Evolutionary conservation across 2,888 invertebrate genomes (phyloP), one percentile per base, ranked within the genome.

Genomic region (Gastracanthus pulcherrimus): DNA sequence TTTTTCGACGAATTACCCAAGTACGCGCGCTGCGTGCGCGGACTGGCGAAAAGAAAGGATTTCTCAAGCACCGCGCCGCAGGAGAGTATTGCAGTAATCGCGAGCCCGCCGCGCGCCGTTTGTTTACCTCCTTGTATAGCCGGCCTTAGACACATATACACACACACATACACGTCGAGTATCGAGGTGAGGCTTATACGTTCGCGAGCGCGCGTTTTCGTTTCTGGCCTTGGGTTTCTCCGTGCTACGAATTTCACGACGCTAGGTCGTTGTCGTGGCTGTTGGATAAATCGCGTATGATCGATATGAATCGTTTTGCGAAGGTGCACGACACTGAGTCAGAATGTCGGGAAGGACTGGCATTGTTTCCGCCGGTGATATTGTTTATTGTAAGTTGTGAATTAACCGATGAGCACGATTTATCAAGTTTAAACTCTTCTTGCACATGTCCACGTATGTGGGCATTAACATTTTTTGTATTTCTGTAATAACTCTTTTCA

Each of bases 211-310:
- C 66, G 58, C 83, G 84, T 84, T 85, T 86, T 85, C 84, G 84
- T 86, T 84, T 83, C 76, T 76, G 81, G 77, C 85, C 85, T 86
- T 86, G 84, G 84, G 77, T 84, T 85, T 84, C 83, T 84, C 82
- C 79, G 74, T 64, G 80, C 16, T 76, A 86, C 83, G 71, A 83
- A 83, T 86, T 86, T 85, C 85, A 84, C 85, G 82, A 71, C 26
- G 71, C 51, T 58, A 80, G 58, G 66, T 80, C 67, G 75, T 38
- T 23, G 70, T 36, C n/a, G n/a, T n/a, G n/a, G n/a, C n/a, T n/a
- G 45, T 3, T 6, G 55, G 55, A 55, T 55, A 11, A 26, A 55
- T 55, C 55, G n/a, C n/a, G n/a, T n/a, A n/a, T n/a, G 55, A 55
- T 23, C 48, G 48, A n/a, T n/a, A n/a, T n/a, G n/a, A n/a, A n/a